These are phyloP conservation scores for Pocillopora meandrina DNA, from an alignment of 92 coral and sea anemone genomes.

Conservation along the genomic window DNA sequence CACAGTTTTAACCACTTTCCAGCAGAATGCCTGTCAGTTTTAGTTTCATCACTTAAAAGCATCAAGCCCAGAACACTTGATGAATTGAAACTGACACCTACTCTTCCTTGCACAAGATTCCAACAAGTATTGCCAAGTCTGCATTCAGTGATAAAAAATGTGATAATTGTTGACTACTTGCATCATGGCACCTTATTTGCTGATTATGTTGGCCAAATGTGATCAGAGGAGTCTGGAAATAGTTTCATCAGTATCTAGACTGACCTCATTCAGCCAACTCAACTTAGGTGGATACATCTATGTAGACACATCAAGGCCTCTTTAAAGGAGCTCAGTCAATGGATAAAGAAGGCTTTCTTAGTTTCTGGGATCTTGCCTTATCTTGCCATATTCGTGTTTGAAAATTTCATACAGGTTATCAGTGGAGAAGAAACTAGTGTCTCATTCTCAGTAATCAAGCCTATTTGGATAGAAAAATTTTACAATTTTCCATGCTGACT, in stretches of 20 bases:
- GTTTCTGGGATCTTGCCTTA: too few species aligned
- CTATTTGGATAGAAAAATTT: too few species aligned
- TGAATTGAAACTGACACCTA: conserved; percentile 26
- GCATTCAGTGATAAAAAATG: not conserved
- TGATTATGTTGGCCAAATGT: conserved; percentile 43
- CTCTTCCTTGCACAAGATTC: not conserved
- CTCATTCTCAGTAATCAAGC: too few species aligned
- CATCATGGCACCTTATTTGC: conserved; percentile 42
- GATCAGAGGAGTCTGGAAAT: not conserved
- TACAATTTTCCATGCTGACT: too few species aligned
- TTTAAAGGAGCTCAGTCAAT: too few species aligned
- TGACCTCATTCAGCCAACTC: too few species aligned
- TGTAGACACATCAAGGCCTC: too few species aligned
- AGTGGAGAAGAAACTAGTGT: too few species aligned
- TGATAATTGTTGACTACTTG: conserved; percentile 9
- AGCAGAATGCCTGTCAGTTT: conserved; percentile 29
- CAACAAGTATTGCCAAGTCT: conserved; percentile 13
- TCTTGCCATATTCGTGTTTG: too few species aligned
- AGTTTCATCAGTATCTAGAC: not conserved
- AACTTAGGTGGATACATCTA: too few species aligned
- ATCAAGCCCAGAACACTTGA: conserved; percentile 40
- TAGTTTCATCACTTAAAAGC: conserved; percentile 18
- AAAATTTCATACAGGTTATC: too few species aligned
- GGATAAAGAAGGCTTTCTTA: too few species aligned
- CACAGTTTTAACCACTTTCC: conserved; percentile 23